Conservation (phyloP, 2,888 invertebrate genomes). For the Epistrophe grossulariae region DNA sequence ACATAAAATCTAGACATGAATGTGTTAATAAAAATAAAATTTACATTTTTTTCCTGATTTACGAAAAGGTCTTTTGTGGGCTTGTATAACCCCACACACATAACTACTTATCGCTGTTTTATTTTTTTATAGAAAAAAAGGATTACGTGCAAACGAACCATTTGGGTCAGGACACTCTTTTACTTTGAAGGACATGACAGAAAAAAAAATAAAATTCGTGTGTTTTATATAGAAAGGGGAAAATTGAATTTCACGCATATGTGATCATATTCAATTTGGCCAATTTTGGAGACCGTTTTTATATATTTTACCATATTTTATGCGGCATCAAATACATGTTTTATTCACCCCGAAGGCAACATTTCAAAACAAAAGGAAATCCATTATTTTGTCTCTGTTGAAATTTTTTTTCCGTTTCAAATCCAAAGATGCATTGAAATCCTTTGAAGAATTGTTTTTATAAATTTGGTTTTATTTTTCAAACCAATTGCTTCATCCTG, state of each 20-base stretch:
- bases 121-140: slow-evolving; percentile 40
- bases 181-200: slow-evolving; percentile 44
- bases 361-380: slow-evolving; percentile 27
- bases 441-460: slow-evolving; percentile 31
- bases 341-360: slow-evolving; percentile 14
- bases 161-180: slow-evolving; percentile 64
- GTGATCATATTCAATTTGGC: slow-evolving; percentile 78
- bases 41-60: slow-evolving; percentile 36
- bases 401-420: not conserved
- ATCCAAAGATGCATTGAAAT: not conserved
- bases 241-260: slow-evolving; percentile 78
- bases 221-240: slow-evolving; percentile 50
- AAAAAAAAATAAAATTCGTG: slow-evolving; percentile 24
- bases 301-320: slow-evolving; percentile 34
- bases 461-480: not conserved
- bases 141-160: slow-evolving; percentile 68
- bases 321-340: slow-evolving; percentile 3
- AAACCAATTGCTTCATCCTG: slow-evolving; percentile 12
- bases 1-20: slow-evolving; percentile 7
- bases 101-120: slow-evolving; percentile 22
- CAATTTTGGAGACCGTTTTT: slow-evolving; percentile 72
- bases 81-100: not conserved
- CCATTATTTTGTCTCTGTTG: slow-evolving; percentile 7
- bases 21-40: slow-evolving; percentile 30
- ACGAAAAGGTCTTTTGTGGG: slow-evolving; percentile 1